Conservation (phyloP, 2,888 invertebrate genomes). For the Mythimna pallens region DNA sequence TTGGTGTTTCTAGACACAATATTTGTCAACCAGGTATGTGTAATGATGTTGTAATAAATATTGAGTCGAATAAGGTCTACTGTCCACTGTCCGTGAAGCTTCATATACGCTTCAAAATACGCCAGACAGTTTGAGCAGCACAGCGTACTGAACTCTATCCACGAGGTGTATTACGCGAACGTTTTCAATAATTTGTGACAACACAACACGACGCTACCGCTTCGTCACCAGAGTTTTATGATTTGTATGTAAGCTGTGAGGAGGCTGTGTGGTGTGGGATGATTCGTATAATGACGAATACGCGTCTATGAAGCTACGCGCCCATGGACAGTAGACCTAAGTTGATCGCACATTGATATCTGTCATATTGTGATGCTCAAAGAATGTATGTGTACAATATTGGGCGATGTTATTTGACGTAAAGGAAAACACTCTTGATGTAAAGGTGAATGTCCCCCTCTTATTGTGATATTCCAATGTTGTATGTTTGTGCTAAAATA, state of each 20-base stretch:
- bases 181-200: no score
- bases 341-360: slow-evolving; percentile 9
- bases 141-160: no score
- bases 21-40: slow-evolving; percentile 42
- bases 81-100: no score
- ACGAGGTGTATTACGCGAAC: no score
- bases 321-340: no score
- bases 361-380: slow-evolving; percentile 48
- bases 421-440: slow-evolving; percentile 24
- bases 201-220: no score
- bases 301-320: no score
- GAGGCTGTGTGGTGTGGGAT: no score
- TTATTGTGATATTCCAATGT: slow-evolving; percentile 62
- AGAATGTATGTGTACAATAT: slow-evolving; percentile 41
- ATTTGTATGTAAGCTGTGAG: not conserved
- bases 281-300: no score
- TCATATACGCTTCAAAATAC: no score
- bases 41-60: slow-evolving; percentile 37
- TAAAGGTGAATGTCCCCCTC: slow-evolving; percentile 32
- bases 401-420: slow-evolving; percentile 19
- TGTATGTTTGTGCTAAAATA: slow-evolving; percentile 55
- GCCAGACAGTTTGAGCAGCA: no score
- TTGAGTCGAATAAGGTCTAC: slow-evolving; percentile 1
- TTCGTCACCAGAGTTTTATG: not conserved
- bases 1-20: slow-evolving; percentile 39